These are phyloP conservation scores for Denticeps clupeoides DNA, from an alignment of 2,797 vertebrate genomes.

Conservation along the genomic window DNA sequence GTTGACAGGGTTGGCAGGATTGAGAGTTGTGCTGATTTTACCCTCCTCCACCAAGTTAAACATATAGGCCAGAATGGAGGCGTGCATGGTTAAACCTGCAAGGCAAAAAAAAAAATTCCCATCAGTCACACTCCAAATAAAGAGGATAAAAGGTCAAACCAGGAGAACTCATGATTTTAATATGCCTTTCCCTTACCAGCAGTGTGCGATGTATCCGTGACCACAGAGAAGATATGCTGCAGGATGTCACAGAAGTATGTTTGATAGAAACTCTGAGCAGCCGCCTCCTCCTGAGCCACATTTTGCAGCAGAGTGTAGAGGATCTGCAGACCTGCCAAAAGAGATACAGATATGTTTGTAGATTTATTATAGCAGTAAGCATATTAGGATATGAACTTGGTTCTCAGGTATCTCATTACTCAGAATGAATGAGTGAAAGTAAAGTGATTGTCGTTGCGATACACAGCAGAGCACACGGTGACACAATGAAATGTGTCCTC, in stretches of 20 bases:
- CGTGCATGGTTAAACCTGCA: conserved; percentile 94
- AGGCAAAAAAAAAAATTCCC: background rate
- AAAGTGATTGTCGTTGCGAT: too few relatives aligned
- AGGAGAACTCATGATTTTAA: too few relatives aligned
- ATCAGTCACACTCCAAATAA: too few relatives aligned
- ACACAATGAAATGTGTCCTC: too few relatives aligned
- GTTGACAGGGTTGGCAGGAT: conserved; percentile 77
- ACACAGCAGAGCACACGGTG: too few relatives aligned
- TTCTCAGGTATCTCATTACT: too few relatives aligned
- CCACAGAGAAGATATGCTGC: conserved; percentile 97
- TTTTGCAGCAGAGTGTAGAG: conserved; percentile 96
- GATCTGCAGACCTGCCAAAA: conserved; percentile 87
- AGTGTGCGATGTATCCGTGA: conserved; percentile 81
- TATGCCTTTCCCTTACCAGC: too few relatives aligned
- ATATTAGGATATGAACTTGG: too few relatives aligned
- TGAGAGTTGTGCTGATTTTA: conserved; percentile 81
- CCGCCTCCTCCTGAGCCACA: conserved; percentile 92
- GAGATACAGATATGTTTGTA: too few relatives aligned
- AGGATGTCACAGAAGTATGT: conserved; percentile 97
- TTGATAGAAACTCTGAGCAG: conserved; percentile 97
- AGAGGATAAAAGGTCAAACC: too few relatives aligned
- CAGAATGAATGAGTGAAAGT: too few relatives aligned
- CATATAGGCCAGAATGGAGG: conserved; percentile 97
- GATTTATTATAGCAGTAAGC: too few relatives aligned
- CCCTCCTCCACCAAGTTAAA: conserved; percentile 98